phyloP scores from a whole-genome alignment of 2,888 invertebrate genomes.

The Eurois occulta region DNA sequence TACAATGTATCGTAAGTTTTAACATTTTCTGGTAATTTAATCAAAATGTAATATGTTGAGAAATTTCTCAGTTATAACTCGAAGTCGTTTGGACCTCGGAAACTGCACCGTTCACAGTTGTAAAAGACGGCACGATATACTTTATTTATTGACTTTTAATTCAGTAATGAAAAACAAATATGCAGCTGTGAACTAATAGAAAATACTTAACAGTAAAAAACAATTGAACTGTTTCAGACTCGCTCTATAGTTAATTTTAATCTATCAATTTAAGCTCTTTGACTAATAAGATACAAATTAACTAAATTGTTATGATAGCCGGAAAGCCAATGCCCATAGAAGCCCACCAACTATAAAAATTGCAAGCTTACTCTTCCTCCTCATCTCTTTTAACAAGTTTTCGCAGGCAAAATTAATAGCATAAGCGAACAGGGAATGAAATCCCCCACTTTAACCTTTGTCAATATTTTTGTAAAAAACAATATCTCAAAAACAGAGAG shows the following conservation, averaged over 20 bases:
- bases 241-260: not conserved
- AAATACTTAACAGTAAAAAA: not conserved
- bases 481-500: slow-evolving; percentile 10
- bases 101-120: too few relatives aligned
- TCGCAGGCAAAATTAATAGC: not conserved
- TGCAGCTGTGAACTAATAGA: not conserved
- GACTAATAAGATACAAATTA: not conserved
- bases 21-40: slow-evolving; percentile 2
- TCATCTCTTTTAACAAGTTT: not conserved
- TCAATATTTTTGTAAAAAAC: not conserved
- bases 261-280: not conserved
- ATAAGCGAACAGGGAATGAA: not conserved
- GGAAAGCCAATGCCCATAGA: not conserved
- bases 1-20: not conserved
- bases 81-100: not conserved
- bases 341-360: too few relatives aligned
- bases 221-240: not conserved
- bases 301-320: not conserved
- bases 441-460: not conserved
- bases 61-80: not conserved
- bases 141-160: not conserved
- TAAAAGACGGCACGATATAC: not conserved
- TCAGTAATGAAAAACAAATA: not conserved
- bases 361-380: not conserved
- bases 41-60: not conserved